Conservation (phyloP, 1,140 invertebrate species). For the Cyclina sinensis region DNA sequence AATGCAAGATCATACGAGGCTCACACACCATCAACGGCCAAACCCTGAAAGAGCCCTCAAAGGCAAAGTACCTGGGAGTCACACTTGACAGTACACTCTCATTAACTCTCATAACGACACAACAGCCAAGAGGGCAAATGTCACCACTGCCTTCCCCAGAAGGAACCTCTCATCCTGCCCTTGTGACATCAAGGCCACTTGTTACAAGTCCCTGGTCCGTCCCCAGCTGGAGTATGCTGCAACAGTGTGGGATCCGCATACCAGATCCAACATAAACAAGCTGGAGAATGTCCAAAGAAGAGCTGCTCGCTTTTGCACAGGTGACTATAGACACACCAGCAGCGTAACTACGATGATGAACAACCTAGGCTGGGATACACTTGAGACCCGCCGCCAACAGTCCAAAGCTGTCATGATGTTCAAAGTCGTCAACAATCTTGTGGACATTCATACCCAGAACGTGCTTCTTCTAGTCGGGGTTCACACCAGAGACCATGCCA, state of each 20-base stretch:
- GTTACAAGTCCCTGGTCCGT: neutral
- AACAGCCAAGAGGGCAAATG: neutral
- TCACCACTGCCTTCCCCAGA: neutral
- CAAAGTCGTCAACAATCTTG: neutral
- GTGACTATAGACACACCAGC: constrained; percentile 5
- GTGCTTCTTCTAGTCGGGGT: neutral
- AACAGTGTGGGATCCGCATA: neutral
- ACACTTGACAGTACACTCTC: neutral
- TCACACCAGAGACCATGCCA: neutral
- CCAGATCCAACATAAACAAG: constrained; percentile 16
- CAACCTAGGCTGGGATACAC: neutral
- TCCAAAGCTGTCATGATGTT: constrained; percentile 14
- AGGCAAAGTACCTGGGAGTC: constrained; percentile 18
- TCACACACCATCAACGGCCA: constrained; percentile 32
- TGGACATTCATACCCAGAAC: neutral
- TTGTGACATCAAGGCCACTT: constrained; percentile 36
- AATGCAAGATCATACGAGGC: neutral
- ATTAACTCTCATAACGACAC: neutral
- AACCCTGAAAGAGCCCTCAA: neutral
- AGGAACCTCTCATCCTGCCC: constrained; percentile 12
- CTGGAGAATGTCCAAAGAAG: neutral
- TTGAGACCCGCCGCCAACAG: neutral
- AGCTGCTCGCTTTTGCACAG: neutral
- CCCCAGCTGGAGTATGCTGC: neutral
- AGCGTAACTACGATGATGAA: neutral